phyloP scores from a whole-genome alignment of 2,797 vertebrate genomes.

The Acrocephalus scirpaceus region DNA sequence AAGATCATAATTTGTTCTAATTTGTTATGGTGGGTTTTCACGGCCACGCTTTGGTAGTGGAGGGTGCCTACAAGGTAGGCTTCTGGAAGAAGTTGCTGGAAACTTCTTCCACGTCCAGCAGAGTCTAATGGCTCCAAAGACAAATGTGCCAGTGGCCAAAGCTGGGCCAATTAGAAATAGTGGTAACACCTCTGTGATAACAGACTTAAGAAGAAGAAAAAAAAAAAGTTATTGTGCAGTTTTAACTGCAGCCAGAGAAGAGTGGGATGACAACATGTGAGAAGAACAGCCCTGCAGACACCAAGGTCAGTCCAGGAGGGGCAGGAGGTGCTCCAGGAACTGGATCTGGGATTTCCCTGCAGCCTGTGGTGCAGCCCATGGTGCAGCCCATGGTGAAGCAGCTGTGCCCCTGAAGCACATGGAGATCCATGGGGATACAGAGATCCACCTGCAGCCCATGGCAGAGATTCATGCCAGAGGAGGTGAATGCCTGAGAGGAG shows the following conservation, averaged over 20 bases:
- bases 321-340: not conserved
- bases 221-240: not conserved
- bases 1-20: not conserved
- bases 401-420: not conserved
- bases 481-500: not conserved
- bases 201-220: not conserved
- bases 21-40: not conserved
- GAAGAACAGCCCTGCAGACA: not conserved
- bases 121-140: not conserved
- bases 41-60: too few relatives aligned
- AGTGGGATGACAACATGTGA: rapidly evolving
- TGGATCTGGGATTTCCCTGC: not conserved
- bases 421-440: rapidly evolving
- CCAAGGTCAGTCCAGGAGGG: not conserved
- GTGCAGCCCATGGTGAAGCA: too few relatives aligned
- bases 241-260: not conserved
- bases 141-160: rapidly evolving
- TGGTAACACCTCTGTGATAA: not conserved
- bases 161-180: not conserved
- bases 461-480: rapidly evolving
- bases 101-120: not conserved
- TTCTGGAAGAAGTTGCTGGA: not conserved
- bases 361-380: not conserved
- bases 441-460: not conserved
- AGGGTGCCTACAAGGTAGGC: not conserved